Conservation (phyloP, 2,888 invertebrate genomes). For the Rotaria magnacalcarata region DNA sequence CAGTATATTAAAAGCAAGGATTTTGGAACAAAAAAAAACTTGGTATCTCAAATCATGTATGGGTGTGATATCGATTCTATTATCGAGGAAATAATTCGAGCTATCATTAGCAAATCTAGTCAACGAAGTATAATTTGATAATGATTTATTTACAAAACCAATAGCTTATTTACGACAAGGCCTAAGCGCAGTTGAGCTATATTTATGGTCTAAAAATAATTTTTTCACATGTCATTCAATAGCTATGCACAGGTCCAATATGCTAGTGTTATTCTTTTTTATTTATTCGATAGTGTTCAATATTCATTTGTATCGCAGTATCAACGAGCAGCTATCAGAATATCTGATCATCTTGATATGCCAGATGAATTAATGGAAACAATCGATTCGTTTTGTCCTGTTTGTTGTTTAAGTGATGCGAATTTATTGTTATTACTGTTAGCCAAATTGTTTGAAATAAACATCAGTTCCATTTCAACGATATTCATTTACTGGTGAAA, state of each 20-base stretch:
- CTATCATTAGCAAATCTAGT: background rate
- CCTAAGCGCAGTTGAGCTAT: background rate
- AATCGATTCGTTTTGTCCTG: background rate
- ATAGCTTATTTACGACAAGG: background rate
- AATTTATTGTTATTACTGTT: background rate
- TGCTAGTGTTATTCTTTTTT: background rate
- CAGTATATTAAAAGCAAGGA: background rate
- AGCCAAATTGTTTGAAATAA: background rate
- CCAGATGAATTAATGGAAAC: background rate
- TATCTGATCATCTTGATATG: background rate
- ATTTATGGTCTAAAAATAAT: background rate
- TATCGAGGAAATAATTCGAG: background rate
- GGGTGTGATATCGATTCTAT: background rate
- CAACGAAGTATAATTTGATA: background rate
- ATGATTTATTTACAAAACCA: background rate
- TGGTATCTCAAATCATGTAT: background rate
- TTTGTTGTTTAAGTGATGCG: background rate
- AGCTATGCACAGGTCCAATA: too few species aligned
- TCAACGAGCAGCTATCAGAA: background rate
- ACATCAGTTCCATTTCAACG: background rate
- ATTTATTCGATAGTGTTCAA: background rate
- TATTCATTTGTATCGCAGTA: background rate
- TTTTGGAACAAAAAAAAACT: background rate
- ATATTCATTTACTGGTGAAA: background rate
- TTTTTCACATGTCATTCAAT: background rate